Evolutionary conservation across 1,140 invertebrate species (phyloP).

Genomic region (Drosophila santomea): DNA sequence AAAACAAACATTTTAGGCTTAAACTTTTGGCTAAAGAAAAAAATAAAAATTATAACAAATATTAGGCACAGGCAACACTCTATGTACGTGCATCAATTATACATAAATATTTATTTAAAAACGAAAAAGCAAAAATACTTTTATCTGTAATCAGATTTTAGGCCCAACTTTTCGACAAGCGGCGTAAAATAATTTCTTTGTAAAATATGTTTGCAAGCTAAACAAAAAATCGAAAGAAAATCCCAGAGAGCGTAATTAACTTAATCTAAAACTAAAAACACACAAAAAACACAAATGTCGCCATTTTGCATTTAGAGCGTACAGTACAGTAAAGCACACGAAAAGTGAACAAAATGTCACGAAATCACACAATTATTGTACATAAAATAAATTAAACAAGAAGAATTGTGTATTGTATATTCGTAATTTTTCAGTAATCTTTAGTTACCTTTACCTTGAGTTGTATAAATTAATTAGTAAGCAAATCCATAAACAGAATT

Average conservation of each 20-base stretch:
- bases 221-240: slow-evolving; percentile 32
- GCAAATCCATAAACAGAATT: slow-evolving; percentile 30
- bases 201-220: slow-evolving; percentile 67
- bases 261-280: slow-evolving; percentile 62
- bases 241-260: slow-evolving; percentile 53
- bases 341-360: slow-evolving; percentile 15
- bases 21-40: slow-evolving; percentile 73
- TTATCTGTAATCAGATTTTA: slow-evolving; percentile 66
- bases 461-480: slow-evolving; percentile 76
- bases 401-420: slow-evolving; percentile 53
- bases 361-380: slow-evolving; percentile 41
- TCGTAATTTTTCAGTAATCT: slow-evolving; percentile 34
- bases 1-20: slow-evolving; percentile 72
- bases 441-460: slow-evolving; percentile 48
- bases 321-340: slow-evolving; percentile 47
- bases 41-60: slow-evolving; percentile 48
- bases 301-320: slow-evolving; percentile 83
- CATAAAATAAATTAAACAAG: slow-evolving; percentile 32
- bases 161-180: slow-evolving; percentile 73
- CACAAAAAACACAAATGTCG: slow-evolving; percentile 53
- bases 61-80: slow-evolving; percentile 64
- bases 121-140: slow-evolving; percentile 43
- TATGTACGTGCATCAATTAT: slow-evolving; percentile 45
- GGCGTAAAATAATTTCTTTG: slow-evolving; percentile 82
- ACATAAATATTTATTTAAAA: slow-evolving; percentile 69